A percentile compares a stretch with the other conserved stretches of the same genome.
phyloP scores from a whole-genome alignment of 2,797 vertebrate genomes.

The Malacoraja senta region DNA sequence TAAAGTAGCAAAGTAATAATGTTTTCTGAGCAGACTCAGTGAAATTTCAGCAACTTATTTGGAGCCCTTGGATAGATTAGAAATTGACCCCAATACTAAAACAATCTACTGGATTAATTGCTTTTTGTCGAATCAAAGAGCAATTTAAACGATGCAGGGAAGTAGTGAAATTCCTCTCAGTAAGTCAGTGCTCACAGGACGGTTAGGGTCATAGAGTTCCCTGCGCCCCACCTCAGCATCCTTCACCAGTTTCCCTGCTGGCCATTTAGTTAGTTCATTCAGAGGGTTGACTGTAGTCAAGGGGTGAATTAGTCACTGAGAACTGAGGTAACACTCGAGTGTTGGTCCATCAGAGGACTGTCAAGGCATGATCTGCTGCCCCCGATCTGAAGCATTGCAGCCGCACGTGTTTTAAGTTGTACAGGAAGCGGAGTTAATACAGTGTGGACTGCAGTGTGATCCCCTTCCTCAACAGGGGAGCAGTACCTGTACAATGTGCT shows the following conservation, averaged over 20 bases:
- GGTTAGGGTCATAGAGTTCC: neutral
- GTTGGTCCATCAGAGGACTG: neutral
- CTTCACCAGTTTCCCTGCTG: neutral
- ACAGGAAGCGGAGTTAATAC: neutral
- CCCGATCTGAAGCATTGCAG: neutral
- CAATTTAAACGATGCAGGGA: neutral
- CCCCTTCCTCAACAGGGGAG: neutral
- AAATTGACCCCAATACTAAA: neutral
- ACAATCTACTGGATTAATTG: no score
- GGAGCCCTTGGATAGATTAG: neutral
- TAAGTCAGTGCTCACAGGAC: neutral
- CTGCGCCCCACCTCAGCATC: neutral
- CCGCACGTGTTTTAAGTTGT: neutral
- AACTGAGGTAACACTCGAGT: neutral
- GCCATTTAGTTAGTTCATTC: neutral
- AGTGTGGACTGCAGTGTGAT: neutral
- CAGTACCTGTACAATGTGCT: neutral
- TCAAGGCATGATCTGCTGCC: neutral
- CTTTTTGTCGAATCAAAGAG: no score
- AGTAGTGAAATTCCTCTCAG: neutral
- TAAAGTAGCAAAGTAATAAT: neutral
- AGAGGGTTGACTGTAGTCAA: neutral
- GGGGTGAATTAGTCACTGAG: neutral
- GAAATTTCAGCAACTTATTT: neutral
- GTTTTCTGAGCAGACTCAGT: neutral